Percentiles rank a stretch among this genome's conserved stretches.
Conservation (phyloP, 2,888 invertebrate species). For the Hypomecis atomaria region DNA sequence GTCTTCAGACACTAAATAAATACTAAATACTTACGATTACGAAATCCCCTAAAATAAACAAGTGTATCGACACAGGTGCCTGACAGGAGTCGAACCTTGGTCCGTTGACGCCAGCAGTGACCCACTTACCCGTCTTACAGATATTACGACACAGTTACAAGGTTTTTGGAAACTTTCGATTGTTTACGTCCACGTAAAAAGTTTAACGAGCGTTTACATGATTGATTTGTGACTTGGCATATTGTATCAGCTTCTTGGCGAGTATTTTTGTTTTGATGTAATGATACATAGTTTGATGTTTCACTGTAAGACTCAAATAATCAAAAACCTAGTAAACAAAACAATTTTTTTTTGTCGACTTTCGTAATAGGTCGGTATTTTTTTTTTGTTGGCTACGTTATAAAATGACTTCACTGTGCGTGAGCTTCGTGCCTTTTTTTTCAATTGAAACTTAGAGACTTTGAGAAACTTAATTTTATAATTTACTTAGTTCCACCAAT, state of each 20-base stretch:
- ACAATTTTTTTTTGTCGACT: too few species aligned
- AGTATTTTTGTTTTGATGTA: slow-evolving; percentile 4
- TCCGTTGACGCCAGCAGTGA: slow-evolving; percentile 53
- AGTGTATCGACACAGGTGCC: slow-evolving; percentile 19
- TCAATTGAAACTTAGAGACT: too few species aligned
- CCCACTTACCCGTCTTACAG: slow-evolving; percentile 48
- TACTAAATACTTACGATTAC: slow-evolving; percentile 25
- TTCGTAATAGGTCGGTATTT: too few species aligned
- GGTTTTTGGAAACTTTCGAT: slow-evolving; percentile 25
- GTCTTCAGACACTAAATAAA: not conserved
- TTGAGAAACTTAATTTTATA: too few species aligned
- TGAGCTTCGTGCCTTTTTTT: too few species aligned
- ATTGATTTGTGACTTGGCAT: slow-evolving; percentile 27
- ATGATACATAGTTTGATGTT: slow-evolving; percentile 2
- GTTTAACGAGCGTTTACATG: slow-evolving; percentile 20
- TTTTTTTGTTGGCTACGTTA: too few species aligned
- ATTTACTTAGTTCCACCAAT: too few species aligned
- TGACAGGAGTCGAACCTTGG: slow-evolving; percentile 51
- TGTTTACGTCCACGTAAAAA: slow-evolving; percentile 19
- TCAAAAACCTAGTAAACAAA: too few species aligned
- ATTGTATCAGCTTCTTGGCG: slow-evolving; percentile 2
- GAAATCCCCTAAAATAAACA: slow-evolving; percentile 30
- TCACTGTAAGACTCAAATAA: not conserved
- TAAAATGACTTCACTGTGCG: too few species aligned
- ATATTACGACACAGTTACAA: slow-evolving; percentile 36